These are phyloP conservation scores for Sesia bembeciformis DNA, from an alignment of 2,888 invertebrate genomes.

Conservation along the genomic window DNA sequence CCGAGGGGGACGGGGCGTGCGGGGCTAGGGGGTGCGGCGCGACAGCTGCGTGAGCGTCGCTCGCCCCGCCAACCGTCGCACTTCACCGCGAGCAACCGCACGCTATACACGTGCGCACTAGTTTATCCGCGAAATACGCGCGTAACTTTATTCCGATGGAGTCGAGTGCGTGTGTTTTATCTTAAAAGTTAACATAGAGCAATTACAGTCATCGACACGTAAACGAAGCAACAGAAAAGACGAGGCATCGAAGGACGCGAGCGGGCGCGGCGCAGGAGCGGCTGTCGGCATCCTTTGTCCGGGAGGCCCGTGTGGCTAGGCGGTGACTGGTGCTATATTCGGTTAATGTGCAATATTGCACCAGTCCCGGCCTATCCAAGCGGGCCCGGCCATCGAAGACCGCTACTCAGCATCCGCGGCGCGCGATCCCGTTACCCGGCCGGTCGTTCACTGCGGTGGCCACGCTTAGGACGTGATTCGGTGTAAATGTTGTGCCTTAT, in stretches of 20 bases:
- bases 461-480: constrained; percentile 72
- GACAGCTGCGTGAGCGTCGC: constrained; percentile 61
- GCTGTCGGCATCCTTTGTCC: constrained; percentile 49
- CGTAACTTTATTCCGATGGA: constrained; percentile 37
- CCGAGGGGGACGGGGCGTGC: constrained; percentile 30
- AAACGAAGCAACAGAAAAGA: background rate
- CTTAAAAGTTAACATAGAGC: constrained; percentile 9
- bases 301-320: constrained; percentile 68
- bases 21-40: constrained; percentile 52
- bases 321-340: constrained; percentile 72
- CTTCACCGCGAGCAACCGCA: constrained; percentile 44
- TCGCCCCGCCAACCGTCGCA: constrained; percentile 38
- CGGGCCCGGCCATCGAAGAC: constrained; percentile 63
- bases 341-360: constrained; percentile 68
- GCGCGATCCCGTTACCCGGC: constrained; percentile 68
- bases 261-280: constrained; percentile 47
- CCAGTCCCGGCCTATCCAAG: constrained; percentile 75
- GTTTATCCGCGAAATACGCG: constrained; percentile 30
- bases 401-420: constrained; percentile 70
- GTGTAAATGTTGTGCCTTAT: constrained; percentile 66
- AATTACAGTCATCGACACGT: background rate
- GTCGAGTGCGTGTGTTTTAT: constrained; percentile 17
- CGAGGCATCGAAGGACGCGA: background rate
- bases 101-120: constrained; percentile 24
- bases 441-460: constrained; percentile 67